Evolutionary conservation across 2,113 vertebrate genomes (phyloP).

Genomic region (Clupea harengus): DNA sequence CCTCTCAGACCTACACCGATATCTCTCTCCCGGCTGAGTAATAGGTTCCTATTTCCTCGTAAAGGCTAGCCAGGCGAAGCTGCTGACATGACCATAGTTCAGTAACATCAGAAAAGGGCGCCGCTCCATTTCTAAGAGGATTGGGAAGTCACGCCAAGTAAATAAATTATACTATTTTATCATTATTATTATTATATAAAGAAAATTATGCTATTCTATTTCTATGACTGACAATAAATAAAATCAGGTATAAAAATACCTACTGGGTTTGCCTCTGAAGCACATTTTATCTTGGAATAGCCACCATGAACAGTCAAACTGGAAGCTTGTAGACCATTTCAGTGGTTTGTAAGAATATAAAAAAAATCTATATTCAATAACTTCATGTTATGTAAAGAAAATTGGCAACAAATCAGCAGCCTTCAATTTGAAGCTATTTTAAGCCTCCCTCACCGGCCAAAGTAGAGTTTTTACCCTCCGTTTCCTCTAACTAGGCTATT

Average conservation of each 20-base stretch:
- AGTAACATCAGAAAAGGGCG: neutral
- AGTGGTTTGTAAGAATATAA: neutral
- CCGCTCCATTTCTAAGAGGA: neutral
- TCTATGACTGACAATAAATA: neutral
- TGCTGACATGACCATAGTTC: constrained; percentile 1
- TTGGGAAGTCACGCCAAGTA: neutral
- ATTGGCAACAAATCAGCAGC: no score
- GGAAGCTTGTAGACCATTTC: neutral
- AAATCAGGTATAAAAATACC: neutral
- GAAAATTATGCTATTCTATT: neutral
- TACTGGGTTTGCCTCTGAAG: neutral
- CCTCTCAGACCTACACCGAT: neutral
- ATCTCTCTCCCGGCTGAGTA: neutral
- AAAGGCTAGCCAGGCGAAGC: neutral
- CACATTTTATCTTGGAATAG: neutral
- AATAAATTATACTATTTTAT: no score
- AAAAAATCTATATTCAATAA: neutral
- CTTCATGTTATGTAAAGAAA: no score
- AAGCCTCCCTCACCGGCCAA: neutral
- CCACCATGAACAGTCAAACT: neutral
- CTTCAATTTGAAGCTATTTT: neutral
- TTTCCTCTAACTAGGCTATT: no score
- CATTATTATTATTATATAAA: neutral
- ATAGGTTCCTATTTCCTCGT: constrained; percentile 5
- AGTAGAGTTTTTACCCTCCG: no score